Evolutionary conservation across 2,797 vertebrate genomes (phyloP).

Genomic region (Lutra lutra): DNA sequence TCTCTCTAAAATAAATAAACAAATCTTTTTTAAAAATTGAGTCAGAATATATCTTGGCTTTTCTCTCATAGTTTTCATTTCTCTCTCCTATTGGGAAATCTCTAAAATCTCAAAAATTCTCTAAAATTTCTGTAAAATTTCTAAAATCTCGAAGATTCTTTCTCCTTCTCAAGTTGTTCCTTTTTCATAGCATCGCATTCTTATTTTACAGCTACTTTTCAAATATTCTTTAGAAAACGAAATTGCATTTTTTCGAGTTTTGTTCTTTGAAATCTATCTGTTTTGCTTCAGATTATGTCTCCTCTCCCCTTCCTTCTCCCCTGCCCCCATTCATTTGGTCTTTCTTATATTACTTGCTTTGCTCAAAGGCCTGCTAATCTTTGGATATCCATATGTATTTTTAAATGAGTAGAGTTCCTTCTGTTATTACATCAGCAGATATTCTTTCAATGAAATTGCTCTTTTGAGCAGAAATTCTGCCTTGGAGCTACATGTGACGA

Average conservation of each 20-base stretch:
- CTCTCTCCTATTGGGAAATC: neutral
- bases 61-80: neutral
- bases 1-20: no score
- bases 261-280: no score
- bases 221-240: no score
- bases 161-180: neutral
- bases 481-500: neutral
- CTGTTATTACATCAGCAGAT: neutral
- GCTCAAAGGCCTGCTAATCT: neutral
- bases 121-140: neutral
- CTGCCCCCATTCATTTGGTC: no score
- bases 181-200: neutral
- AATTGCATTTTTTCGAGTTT: no score
- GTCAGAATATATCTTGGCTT: neutral
- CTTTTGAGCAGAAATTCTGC: neutral
- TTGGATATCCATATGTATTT: neutral
- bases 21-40: neutral
- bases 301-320: no score
- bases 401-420: neutral
- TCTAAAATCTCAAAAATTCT: neutral
- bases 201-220: neutral
- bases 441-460: neutral
- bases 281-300: no score
- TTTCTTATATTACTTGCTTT: no score
- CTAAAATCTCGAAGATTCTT: neutral